Conservation (phyloP, 2,113 vertebrate species). For the Bos javanicus region DNA sequence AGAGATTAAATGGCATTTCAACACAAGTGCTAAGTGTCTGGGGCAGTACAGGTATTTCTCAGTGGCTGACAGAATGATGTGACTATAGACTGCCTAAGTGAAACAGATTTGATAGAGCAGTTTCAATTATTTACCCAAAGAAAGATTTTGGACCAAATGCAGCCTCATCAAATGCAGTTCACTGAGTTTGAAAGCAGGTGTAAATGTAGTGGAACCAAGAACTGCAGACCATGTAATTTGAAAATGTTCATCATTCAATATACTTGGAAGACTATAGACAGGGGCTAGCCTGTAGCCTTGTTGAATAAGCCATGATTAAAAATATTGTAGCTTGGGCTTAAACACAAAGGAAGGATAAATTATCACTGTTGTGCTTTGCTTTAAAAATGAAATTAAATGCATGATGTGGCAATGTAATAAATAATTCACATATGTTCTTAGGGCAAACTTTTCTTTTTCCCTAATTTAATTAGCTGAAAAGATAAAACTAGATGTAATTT, state of each 20-base stretch:
- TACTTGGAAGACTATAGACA: constrained; percentile 69
- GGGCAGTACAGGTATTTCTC: constrained; percentile 56
- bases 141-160: constrained; percentile 73
- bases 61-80: constrained; percentile 56
- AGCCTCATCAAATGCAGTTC: constrained; percentile 78
- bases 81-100: constrained; percentile 58
- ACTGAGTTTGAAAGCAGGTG: constrained; percentile 76
- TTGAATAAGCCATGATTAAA: constrained; percentile 62
- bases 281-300: constrained; percentile 43
- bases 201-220: constrained; percentile 77
- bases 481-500: constrained; percentile 41
- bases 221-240: constrained; percentile 79
- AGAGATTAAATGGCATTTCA: constrained; percentile 56
- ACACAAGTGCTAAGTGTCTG: constrained; percentile 35
- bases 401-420: neutral
- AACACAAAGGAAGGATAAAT: constrained; percentile 33
- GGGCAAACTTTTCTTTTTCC: neutral
- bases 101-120: constrained; percentile 78
- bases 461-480: constrained; percentile 24
- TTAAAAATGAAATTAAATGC: constrained; percentile 41
- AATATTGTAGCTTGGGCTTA: constrained; percentile 6
- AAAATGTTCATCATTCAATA: constrained; percentile 77
- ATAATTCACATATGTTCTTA: constrained; percentile 33
- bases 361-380: neutral
- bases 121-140: constrained; percentile 80